These are phyloP conservation scores for Lamprologus tigripictilis DNA, from an alignment of 2,113 vertebrate genomes.

Conservation along the genomic window DNA sequence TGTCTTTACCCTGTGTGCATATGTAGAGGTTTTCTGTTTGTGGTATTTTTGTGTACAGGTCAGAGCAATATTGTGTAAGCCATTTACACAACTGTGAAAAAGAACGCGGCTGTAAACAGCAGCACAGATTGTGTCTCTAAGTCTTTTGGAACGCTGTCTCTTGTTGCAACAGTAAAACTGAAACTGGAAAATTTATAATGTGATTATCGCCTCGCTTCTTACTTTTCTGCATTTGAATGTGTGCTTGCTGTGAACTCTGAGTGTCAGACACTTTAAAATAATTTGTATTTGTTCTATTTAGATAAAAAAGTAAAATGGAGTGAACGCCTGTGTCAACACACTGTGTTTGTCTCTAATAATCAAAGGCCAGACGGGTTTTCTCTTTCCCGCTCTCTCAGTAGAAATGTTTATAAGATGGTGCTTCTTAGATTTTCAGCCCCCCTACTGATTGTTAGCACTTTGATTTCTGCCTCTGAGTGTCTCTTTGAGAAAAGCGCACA, in stretches of 20 bases:
- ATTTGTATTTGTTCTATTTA: background rate
- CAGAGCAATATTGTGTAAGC: background rate
- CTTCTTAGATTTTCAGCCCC: conserved; percentile 3
- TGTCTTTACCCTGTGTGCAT: background rate
- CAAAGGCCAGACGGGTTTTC: background rate
- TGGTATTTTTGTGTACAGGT: background rate
- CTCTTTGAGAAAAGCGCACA: background rate
- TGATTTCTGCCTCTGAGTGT: conserved; percentile 10
- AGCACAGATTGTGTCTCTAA: background rate
- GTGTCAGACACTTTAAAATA: background rate
- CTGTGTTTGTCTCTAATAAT: background rate
- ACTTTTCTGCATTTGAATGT: background rate
- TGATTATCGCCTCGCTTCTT: background rate
- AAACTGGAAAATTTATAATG: background rate
- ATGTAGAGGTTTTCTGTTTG: background rate
- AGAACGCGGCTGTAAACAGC: background rate
- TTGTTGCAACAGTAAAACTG: background rate
- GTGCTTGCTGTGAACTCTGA: background rate
- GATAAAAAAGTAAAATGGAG: background rate
- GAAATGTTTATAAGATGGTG: background rate
- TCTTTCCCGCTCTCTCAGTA: background rate
- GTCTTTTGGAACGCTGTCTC: background rate
- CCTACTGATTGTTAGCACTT: conserved; percentile 6
- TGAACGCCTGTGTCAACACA: conserved; percentile 1
- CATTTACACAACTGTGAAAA: background rate